Conservation (phyloP, 1,140 invertebrate species). For the Leptinotarsa defecta region DNA sequence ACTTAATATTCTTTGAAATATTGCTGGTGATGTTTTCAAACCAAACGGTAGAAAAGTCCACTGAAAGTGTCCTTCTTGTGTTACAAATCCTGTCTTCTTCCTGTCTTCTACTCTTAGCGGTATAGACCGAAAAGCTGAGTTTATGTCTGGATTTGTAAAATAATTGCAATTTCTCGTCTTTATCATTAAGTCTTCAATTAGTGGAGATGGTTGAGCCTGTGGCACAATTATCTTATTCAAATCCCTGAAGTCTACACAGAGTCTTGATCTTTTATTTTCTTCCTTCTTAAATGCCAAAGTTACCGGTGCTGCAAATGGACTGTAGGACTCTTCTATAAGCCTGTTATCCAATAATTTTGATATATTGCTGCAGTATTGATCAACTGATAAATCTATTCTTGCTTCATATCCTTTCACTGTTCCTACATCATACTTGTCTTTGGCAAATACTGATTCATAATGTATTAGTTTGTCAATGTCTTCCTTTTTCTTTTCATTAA, state of each 20-base stretch:
- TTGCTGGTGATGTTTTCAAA: constrained; percentile 50
- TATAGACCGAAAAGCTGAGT: constrained; percentile 56
- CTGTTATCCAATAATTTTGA: background rate
- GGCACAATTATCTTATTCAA: background rate
- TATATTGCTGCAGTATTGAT: background rate
- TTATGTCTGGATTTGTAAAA: constrained; percentile 31
- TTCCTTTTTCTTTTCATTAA: too few relatives aligned
- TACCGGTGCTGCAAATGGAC: background rate
- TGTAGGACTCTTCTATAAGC: background rate
- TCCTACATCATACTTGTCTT: background rate
- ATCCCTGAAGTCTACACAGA: background rate
- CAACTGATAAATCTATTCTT: background rate
- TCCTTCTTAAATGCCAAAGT: background rate
- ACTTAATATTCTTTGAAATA: constrained; percentile 51
- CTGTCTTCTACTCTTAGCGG: constrained; percentile 48
- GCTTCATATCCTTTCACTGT: background rate
- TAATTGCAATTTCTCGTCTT: background rate
- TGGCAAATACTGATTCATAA: background rate
- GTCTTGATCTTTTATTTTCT: background rate
- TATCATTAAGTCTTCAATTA: background rate
- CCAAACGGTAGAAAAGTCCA: constrained; percentile 52
- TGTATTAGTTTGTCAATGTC: too few relatives aligned
- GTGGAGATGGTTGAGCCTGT: background rate
- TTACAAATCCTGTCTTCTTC: constrained; percentile 53
- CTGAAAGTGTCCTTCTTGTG: constrained; percentile 53